Percentiles rank a stretch among this genome's conserved stretches.
Conservation (phyloP, 92 coral and sea anemone species). For the Palythoa heliodiscus region DNA sequence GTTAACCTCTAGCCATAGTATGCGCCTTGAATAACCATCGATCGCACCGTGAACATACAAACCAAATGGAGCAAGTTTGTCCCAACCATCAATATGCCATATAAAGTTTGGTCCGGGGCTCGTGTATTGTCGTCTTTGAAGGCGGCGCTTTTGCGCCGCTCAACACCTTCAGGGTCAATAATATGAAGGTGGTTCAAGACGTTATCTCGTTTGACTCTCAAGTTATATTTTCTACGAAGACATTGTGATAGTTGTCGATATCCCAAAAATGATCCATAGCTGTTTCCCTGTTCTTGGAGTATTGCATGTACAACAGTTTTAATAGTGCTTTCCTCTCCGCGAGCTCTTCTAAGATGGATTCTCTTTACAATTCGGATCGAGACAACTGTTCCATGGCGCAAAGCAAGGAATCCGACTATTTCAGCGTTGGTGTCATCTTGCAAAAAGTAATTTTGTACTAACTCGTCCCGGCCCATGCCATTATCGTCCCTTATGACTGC, state of each 20-base stretch:
- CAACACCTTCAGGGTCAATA: background rate
- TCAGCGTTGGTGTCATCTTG: constrained; percentile 41
- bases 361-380: constrained; percentile 49
- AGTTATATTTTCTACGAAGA: background rate
- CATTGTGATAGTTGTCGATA: background rate
- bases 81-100: background rate
- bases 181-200: background rate
- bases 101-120: background rate
- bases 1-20: background rate
- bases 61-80: background rate
- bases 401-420: constrained; percentile 39
- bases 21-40: background rate
- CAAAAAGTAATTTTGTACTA: constrained; percentile 26
- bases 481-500: background rate
- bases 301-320: background rate
- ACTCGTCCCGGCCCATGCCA: constrained; percentile 23
- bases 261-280: background rate
- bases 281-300: background rate
- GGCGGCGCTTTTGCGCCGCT: background rate
- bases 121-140: background rate
- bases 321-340: background rate
- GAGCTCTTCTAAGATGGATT: background rate
- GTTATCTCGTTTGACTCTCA: background rate
- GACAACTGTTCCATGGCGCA: constrained; percentile 38
- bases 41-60: background rate